phyloP scores from a whole-genome alignment of 2,888 invertebrate genomes.

The Nesidiocoris tenuis region DNA sequence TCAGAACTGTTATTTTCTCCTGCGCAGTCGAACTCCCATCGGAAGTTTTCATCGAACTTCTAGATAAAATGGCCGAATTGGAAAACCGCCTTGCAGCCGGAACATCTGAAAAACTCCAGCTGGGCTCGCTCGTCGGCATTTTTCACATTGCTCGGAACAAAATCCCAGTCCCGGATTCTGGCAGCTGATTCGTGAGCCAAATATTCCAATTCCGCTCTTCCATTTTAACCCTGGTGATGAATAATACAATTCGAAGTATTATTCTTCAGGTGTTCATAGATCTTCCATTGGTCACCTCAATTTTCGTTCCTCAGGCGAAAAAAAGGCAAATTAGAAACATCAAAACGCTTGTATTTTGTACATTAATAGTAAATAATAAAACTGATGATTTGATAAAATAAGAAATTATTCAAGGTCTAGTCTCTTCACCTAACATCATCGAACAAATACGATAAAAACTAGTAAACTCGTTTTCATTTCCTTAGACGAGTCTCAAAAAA shows the following conservation, averaged over 20 bases:
- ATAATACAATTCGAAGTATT: too few relatives aligned
- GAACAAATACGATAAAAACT: too few relatives aligned
- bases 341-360: background rate
- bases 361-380: background rate
- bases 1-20: background rate
- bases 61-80: constrained; percentile 85
- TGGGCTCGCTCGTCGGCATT: constrained; percentile 83
- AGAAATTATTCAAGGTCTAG: background rate
- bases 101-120: constrained; percentile 85
- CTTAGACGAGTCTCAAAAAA: too few relatives aligned
- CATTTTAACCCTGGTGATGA: too few relatives aligned
- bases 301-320: too few relatives aligned
- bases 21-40: constrained; percentile 81
- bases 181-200: too few relatives aligned
- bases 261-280: too few relatives aligned
- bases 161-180: constrained; percentile 46
- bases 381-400: background rate
- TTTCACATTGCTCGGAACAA: constrained; percentile 74
- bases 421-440: background rate
- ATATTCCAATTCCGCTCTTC: too few relatives aligned
- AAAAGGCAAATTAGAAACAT: background rate
- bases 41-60: constrained; percentile 70
- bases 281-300: too few relatives aligned
- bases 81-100: constrained; percentile 85
- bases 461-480: too few relatives aligned